phyloP scores from a whole-genome alignment of 2,888 invertebrate genomes.

The Lasius fuliginosus region DNA sequence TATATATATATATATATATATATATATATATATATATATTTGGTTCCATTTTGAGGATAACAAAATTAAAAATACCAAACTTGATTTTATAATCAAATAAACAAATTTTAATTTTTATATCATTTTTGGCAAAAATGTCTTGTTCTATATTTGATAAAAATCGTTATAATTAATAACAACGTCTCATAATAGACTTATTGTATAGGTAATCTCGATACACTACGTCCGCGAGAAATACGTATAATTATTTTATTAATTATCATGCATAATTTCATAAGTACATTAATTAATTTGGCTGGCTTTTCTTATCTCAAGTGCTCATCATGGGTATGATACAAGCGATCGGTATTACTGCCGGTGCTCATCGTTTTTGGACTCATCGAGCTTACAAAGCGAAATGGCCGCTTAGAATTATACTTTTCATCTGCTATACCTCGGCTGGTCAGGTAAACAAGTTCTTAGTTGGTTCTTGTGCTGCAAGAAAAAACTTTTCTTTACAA shows the following conservation, averaged over 20 bases:
- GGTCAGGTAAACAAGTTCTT: conserved; percentile 89
- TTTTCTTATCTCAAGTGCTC: conserved; percentile 1
- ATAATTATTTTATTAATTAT: neutral
- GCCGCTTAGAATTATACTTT: conserved; percentile 88
- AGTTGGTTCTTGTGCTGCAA: neutral
- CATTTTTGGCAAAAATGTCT: neutral
- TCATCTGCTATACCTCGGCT: conserved; percentile 89
- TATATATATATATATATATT: too few relatives aligned
- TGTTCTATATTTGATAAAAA: neutral
- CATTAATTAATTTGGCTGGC: neutral
- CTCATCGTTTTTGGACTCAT: conserved; percentile 91
- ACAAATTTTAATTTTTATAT: neutral
- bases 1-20: too few relatives aligned
- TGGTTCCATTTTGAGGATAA: neutral
- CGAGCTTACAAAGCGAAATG: conserved; percentile 90
- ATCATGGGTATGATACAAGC: conserved; percentile 87
- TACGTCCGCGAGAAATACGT: neutral
- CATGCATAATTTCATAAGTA: neutral
- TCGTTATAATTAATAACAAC: neutral
- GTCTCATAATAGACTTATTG: neutral
- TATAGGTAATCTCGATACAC: neutral
- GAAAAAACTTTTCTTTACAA: neutral
- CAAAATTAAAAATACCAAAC: neutral
- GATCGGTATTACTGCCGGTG: conserved; percentile 91
- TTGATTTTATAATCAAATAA: neutral